Evolutionary conservation across 2,888 invertebrate genomes (phyloP).

Genomic region (Chrysina gloriosa): DNA sequence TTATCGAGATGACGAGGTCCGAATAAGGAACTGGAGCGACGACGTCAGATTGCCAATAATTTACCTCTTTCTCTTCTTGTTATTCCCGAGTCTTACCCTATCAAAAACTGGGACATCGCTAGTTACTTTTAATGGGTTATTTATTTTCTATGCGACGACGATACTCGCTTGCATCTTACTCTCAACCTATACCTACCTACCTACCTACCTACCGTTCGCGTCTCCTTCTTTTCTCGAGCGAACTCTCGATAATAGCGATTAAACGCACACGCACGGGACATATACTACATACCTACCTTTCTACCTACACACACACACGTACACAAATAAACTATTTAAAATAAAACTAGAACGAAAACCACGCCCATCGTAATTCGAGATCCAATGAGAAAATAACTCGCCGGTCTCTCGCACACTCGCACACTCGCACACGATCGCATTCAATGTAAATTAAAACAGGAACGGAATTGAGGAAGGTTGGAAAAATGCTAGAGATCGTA

Average conservation of each 20-base stretch:
- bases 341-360: conserved; percentile 42
- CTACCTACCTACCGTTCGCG: no score
- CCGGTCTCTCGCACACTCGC: conserved; percentile 32
- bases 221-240: no score
- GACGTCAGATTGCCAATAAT: no score
- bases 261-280: background rate
- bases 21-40: no score
- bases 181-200: no score
- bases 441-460: conserved; percentile 45
- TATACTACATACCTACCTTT: no score
- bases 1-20: background rate
- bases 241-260: background rate
- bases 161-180: no score
- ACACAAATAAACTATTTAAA: conserved; percentile 34
- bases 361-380: conserved; percentile 44
- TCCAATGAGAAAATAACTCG: conserved; percentile 40
- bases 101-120: no score
- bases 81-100: no score
- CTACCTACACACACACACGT: background rate
- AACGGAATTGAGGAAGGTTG: conserved; percentile 28
- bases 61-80: no score
- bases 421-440: conserved; percentile 34
- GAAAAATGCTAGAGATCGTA: conserved; percentile 2
- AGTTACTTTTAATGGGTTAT: no score
- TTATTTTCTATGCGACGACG: no score